Evolutionary conservation across 2,888 invertebrate species (phyloP), one percentile per base, ranked within the genome.

Genomic region (Subacronicta megacephala): DNA sequence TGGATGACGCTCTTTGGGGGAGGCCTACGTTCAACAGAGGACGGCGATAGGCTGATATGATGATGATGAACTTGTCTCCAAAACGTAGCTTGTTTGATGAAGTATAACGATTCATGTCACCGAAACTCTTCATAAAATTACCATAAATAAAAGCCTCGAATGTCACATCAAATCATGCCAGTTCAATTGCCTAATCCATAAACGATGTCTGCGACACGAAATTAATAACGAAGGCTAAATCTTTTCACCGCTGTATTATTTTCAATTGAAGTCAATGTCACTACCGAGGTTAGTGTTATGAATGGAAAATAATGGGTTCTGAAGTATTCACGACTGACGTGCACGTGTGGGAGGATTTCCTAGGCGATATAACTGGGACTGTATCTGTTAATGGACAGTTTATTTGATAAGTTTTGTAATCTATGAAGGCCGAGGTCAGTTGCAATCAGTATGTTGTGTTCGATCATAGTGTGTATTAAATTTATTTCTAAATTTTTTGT

Each of bases 241-340:
- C 77, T 82, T 80, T 80, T 78, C 71, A 69, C 72, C 38, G 62
- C 57, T 59, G 54, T 72, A 76, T 78, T 71, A 74, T 77, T 73
- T 74, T 66, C 76, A 81, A 84, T 84, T 82, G 83, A 58, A 79
- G 70, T 69, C 83, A 83, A 82, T 84, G 83, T 84, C 83, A 84
- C 52, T 82, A 78, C 69, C 78, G 77, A 83, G 83, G 83, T 61
- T 68, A 55, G 59, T 49, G 62, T 46, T 52, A 59, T 44, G 63
- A 74, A 66, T 70, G 62, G 60, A 57, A 58, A 52, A 63, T 75
- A 77, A 75, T 52, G 26, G 50, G 51, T 60, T 17, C 55, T 15
- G 20, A 66, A 55, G 45, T 53, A 40, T 60, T 54, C 41, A 41
- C 20, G 23, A 41, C 1, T 12, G 12, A 3, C 26, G 33, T 31